A percentile compares a stretch with the other conserved stretches of the same genome.
Conservation (phyloP, 2,113 vertebrate species). For the Lethenteron reissneri region DNA sequence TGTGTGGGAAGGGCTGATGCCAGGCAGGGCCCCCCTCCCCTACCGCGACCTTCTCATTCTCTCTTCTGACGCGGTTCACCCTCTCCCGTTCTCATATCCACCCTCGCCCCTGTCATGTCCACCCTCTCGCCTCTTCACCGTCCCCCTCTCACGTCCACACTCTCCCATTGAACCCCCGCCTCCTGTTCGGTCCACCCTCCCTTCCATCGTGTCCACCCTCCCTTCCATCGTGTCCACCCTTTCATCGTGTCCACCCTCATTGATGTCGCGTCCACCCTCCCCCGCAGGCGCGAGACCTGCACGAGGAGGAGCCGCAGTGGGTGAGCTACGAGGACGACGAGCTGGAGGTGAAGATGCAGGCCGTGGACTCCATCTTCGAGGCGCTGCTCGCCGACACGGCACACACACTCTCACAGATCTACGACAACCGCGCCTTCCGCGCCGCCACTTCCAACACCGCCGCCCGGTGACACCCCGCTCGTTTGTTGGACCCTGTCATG, state of each 20-base stretch:
- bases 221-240: background rate
- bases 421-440: background rate
- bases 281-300: slow-evolving; percentile 71
- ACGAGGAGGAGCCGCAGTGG: slow-evolving; percentile 87
- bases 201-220: background rate
- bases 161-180: background rate
- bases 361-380: slow-evolving; percentile 88
- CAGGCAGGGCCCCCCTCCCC: no score
- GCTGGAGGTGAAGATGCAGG: slow-evolving; percentile 81
- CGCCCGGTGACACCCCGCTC: background rate
- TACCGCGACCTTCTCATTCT: no score
- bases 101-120: background rate
- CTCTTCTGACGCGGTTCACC: background rate
- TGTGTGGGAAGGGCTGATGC: no score
- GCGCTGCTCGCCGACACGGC: slow-evolving; percentile 71
- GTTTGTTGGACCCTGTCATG: background rate
- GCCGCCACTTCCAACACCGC: background rate
- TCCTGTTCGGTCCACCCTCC: background rate
- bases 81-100: background rate
- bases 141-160: background rate
- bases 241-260: background rate
- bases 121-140: background rate
- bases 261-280: background rate
- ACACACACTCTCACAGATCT: no score
- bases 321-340: slow-evolving; percentile 94